phyloP scores from a whole-genome alignment of 2,888 invertebrate species.

The Rutpela maculata region DNA sequence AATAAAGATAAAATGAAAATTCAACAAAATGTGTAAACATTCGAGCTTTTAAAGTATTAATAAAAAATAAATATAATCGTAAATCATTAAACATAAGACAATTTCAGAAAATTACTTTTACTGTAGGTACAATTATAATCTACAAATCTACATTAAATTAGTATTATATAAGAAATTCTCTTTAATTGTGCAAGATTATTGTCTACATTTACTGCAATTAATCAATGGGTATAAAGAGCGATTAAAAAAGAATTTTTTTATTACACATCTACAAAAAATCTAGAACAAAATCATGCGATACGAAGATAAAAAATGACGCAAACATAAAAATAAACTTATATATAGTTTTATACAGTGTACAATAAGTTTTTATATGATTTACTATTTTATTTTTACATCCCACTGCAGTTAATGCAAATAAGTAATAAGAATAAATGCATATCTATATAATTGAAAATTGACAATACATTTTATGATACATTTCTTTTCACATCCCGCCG shows the following conservation, averaged over 20 bases:
- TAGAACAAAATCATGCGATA: not conserved
- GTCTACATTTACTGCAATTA: conserved; percentile 17
- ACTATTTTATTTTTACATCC: no score
- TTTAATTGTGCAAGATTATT: conserved; percentile 13
- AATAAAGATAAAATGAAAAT: conserved; percentile 20
- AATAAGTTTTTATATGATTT: no score
- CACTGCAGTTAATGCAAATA: no score
- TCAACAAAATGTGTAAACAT: conserved; percentile 13
- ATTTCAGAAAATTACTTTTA: conserved; percentile 6
- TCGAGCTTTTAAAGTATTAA: conserved; percentile 15
- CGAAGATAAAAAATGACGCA: conserved; percentile 20
- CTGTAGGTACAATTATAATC: not conserved
- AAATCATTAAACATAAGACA: conserved; percentile 7
- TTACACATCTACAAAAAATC: conserved; percentile 20
- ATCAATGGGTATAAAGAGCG: conserved; percentile 24
- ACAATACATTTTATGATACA: no score
- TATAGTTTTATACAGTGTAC: no score
- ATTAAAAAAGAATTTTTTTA: not conserved
- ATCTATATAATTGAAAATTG: no score
- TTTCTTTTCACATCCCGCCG: no score
- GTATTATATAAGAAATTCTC: not conserved
- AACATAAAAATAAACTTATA: conserved; percentile 10
- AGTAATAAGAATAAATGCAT: no score
- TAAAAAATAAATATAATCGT: conserved; percentile 22
- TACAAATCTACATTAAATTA: not conserved